A percentile compares a stretch with the other conserved stretches of the same genome.
Evolutionary conservation across 92 coral and sea anemone genomes (phyloP).

Genomic region (Porites evermanni): DNA sequence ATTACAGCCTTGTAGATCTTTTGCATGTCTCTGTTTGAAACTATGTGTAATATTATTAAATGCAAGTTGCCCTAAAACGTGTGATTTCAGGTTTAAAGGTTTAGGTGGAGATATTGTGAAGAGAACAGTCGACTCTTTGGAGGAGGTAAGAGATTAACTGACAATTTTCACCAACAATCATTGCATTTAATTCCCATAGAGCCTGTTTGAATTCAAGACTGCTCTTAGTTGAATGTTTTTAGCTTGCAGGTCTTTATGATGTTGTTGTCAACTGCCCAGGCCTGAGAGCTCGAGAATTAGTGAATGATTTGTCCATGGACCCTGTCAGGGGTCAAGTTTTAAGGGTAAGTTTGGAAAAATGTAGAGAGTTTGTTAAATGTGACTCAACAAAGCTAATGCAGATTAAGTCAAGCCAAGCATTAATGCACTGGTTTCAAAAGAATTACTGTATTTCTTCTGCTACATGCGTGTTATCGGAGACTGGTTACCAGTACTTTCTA

Average conservation of each 20-base stretch:
- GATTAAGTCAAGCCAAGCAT: no score
- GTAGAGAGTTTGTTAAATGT: neutral
- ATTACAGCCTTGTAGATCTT: no score
- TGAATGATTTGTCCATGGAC: conserved; percentile 63
- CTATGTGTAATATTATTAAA: no score
- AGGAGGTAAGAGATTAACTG: conserved; percentile 66
- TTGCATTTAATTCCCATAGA: neutral
- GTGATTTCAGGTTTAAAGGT: conserved; percentile 65
- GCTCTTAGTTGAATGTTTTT: neutral
- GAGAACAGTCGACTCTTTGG: conserved; percentile 68
- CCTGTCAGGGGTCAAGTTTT: conserved; percentile 93
- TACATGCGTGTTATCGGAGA: no score
- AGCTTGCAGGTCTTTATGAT: conserved; percentile 88
- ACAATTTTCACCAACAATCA: neutral
- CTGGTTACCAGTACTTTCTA: no score
- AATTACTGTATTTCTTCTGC: no score
- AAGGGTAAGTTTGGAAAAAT: conserved; percentile 56
- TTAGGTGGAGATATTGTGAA: conserved; percentile 79
- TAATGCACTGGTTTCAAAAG: no score
- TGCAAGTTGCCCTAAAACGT: no score
- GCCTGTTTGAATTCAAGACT: neutral
- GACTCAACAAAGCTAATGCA: neutral
- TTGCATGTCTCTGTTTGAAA: no score
- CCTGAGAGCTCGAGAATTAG: conserved; percentile 76
- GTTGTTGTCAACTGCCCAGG: conserved; percentile 95